Percentiles rank a stretch among this genome's conserved stretches.
Evolutionary conservation across 2,797 vertebrate genomes (phyloP).

Genomic region (Girardinus metallicus): DNA sequence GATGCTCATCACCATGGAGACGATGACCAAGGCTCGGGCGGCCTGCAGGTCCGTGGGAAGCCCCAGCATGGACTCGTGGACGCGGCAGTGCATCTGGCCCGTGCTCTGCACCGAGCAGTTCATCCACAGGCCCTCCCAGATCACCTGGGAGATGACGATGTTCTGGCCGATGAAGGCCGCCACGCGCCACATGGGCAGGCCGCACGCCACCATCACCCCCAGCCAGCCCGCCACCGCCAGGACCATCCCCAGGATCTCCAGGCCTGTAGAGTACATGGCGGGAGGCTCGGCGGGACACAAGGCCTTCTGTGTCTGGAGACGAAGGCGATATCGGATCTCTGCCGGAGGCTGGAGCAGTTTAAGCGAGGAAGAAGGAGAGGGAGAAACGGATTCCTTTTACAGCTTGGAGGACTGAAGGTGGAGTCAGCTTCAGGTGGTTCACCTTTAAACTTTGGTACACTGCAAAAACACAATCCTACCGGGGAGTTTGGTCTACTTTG

Average conservation of each 20-base stretch:
- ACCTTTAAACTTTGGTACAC: constrained; percentile 41
- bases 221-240: constrained; percentile 84
- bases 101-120: constrained; percentile 87
- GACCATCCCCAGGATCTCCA: constrained; percentile 85
- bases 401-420: constrained; percentile 81
- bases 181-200: constrained; percentile 86
- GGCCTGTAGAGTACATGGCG: constrained; percentile 80
- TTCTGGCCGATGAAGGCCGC: constrained; percentile 85
- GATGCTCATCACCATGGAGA: constrained; percentile 77
- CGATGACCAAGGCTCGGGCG: constrained; percentile 78
- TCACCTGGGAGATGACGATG: constrained; percentile 85
- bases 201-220: constrained; percentile 84
- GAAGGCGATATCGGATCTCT: constrained; percentile 76
- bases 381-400: constrained; percentile 81
- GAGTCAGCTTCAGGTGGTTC: constrained; percentile 80
- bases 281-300: constrained; percentile 51
- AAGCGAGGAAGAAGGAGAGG: constrained; percentile 51
- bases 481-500: too few relatives aligned
- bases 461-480: not conserved
- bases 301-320: constrained; percentile 73
- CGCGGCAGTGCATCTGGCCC: constrained; percentile 85
- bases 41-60: constrained; percentile 81
- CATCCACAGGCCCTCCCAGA: constrained; percentile 88
- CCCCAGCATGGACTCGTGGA: constrained; percentile 85
- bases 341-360: constrained; percentile 62